Base-by-base conservation (phyloP, 2,888 invertebrate genomes). In the Agriotes lineatus region DNA sequence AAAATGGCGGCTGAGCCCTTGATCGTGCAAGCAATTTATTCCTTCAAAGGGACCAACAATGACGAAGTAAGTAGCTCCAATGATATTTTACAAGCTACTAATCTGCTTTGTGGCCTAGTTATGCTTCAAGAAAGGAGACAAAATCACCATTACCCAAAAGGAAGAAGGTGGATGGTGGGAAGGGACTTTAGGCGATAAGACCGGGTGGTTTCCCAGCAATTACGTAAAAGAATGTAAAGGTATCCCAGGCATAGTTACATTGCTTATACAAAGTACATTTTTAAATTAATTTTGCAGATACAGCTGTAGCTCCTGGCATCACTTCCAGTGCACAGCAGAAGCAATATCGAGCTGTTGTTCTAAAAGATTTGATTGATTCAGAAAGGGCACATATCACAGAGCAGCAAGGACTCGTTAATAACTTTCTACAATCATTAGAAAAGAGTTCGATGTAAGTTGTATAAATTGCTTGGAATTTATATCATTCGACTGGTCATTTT, bases 101-200 rank as follows among this genome's bases (percentile, higher is more conserved):
- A 58, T 20, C 12, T 44, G 48, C 25, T 25, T 25, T 25, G 25
- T 59, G 10, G 33, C 18, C 67, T 82, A 94, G 93, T 85, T 99
- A 75, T 95, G 95, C 82, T 97, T 99, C 85, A 93, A 92, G 79
- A 98, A 97, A 85, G 96, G 97, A 60, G 99, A 99, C 85, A 88
- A 97, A 75, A 98, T 99, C 77, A 96, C 96, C 35, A 93, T 99
- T 65, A 97, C 98, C 30, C 99, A 99, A 85, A 91, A 90, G 67
- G 93, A 96, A 80, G 97, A 98, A 80, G 99, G 97, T 61, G 98
- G 98, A 44, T 99, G 99, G 99, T 99, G 99, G 99, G 99, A 99
- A 87, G 99, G 99, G 10, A 99, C 98, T 6, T 86, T 98, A 54
- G 91, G 93, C 70, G 97, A 95, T 76, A 95, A 94, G 82, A 98